Conservation (phyloP, 1,140 invertebrate genomes). For the Nasonia vitripennis region DNA sequence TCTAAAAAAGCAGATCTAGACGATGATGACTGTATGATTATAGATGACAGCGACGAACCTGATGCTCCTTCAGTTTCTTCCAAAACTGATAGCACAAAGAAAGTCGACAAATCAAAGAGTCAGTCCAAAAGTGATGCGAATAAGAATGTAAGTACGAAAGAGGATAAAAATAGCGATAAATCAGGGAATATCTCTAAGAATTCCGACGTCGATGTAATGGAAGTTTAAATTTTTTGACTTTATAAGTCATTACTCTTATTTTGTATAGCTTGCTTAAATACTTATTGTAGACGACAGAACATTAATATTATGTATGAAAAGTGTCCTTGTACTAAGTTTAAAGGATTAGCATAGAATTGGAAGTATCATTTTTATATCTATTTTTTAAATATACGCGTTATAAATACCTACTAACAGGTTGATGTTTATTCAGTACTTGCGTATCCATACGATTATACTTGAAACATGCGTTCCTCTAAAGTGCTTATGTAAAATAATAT, state of each 20-base stretch:
- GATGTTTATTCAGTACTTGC: slow-evolving; percentile 10
- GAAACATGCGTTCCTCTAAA: background rate
- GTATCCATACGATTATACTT: background rate
- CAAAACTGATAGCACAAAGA: background rate
- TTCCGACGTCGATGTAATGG: slow-evolving; percentile 18
- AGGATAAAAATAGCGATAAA: slow-evolving; percentile 8
- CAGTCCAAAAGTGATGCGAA: background rate
- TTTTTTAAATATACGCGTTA: background rate
- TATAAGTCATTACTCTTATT: background rate
- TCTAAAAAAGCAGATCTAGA: slow-evolving; percentile 18
- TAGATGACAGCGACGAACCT: slow-evolving; percentile 46
- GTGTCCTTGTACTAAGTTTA: background rate
- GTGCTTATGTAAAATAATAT: background rate
- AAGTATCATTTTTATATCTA: background rate
- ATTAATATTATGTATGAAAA: slow-evolving; percentile 5
- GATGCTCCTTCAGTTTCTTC: background rate
- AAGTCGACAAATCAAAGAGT: background rate
- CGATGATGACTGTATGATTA: slow-evolving; percentile 51
- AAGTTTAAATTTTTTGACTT: slow-evolving; percentile 6
- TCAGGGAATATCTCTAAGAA: background rate
- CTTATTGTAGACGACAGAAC: background rate
- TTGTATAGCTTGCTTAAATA: background rate
- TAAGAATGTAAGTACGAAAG: background rate
- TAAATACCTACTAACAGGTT: background rate
- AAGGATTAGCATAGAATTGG: background rate